Base-by-base conservation (phyloP, 2,888 invertebrate species). In the Lepidocyrtoides sp. region DNA sequence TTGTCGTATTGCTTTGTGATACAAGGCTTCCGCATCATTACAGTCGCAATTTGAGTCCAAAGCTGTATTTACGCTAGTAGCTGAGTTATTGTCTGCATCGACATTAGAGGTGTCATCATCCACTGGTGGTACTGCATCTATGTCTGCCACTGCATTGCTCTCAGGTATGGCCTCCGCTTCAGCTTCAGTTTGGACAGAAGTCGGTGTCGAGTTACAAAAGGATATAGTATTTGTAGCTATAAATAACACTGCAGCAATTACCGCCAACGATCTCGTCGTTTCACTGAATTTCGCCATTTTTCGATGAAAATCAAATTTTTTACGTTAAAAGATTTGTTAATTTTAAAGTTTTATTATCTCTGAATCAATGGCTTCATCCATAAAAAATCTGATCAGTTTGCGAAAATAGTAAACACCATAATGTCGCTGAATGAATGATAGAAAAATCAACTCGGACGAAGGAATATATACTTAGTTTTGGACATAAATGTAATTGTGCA, bases 1-100 rank as follows among this genome's bases (percentile, higher is more conserved):
- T 54, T 84, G 48, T 10, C 84, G 48, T 5, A 84, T 54, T 26
- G 5, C 17, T 36, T 72, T 48, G 23, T 84, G 41, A n/a, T 17
- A 84, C 10, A 84, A 8, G 29, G 84, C 84, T 51, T 84, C 84
- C 54, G 17, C 20, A 29, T 84, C 84, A 2, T 84, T 26, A 32
- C 84, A 84, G 20, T 72, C 72, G n/a, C 84, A 84, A 32, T 36
- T 54, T 4, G 84, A 51, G 29, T 84, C 84, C 17, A 51, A n/a
- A 20, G 0, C 77, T 14, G 4, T 12, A 44, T 23, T 41, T 32
- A 5, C 81, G 0, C 2, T n/a, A 7, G 51, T 26, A 7, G 77
- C 10, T 2, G 77, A 29, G 10, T 26, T 26, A 77, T 26, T 51
- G 20, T 36, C 69, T 41, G 7, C n/a, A 1, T 69, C 69, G 7